Percentiles rank a stretch among this genome's conserved stretches.
Evolutionary conservation across 2,113 vertebrate genomes (phyloP).

Genomic region (Herpailurus yagouaroundi): DNA sequence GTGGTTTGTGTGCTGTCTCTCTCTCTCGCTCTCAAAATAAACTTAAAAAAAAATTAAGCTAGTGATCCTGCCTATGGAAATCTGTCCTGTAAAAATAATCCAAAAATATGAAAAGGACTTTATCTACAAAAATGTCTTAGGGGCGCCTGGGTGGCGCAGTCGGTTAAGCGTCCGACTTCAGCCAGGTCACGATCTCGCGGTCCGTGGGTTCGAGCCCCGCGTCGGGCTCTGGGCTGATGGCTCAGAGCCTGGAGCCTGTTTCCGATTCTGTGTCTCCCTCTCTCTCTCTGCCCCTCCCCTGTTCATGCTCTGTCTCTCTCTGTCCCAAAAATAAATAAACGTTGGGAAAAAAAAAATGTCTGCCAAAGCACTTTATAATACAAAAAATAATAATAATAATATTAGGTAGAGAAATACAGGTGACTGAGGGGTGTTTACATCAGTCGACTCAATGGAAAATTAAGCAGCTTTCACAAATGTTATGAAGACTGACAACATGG

Average conservation of each 20-base stretch:
- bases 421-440: neutral
- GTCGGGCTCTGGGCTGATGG: too few relatives aligned
- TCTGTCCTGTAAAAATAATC: neutral
- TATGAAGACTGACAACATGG: neutral
- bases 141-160: too few relatives aligned
- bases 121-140: neutral
- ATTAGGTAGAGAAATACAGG: neutral
- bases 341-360: neutral
- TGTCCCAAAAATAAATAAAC: too few relatives aligned
- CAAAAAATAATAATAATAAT: neutral
- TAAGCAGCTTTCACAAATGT: constrained; percentile 1
- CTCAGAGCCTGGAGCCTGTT: too few relatives aligned
- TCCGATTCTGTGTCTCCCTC: too few relatives aligned
- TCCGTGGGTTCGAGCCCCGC: too few relatives aligned
- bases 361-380: neutral
- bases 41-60: neutral
- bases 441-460: neutral
- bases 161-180: too few relatives aligned
- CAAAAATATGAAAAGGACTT: neutral
- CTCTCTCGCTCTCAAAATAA: too few relatives aligned
- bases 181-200: too few relatives aligned
- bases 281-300: too few relatives aligned
- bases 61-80: neutral
- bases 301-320: too few relatives aligned
- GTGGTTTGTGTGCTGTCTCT: too few relatives aligned